phyloP scores from a whole-genome alignment of 1,140 invertebrate genomes.

The Polyergus mexicanus region DNA sequence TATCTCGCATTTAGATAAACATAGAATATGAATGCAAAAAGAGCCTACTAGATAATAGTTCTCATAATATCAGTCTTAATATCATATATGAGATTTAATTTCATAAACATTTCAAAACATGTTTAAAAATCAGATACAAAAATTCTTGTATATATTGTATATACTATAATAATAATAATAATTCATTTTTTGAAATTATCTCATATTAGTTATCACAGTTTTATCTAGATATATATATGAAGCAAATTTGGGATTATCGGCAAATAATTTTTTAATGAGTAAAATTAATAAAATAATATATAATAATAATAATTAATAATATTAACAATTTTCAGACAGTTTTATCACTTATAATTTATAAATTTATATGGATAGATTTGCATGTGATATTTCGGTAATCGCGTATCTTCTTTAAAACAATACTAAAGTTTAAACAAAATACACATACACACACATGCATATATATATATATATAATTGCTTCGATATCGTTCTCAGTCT shows the following conservation, averaged over 20 bases:
- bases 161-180: no score
- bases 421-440: background rate
- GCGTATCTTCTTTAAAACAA: background rate
- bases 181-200: background rate
- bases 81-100: background rate
- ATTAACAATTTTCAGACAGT: background rate
- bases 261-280: background rate
- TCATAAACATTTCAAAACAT: background rate
- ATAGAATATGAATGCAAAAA: no score
- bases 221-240: background rate
- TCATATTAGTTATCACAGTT: constrained; percentile 4
- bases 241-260: background rate
- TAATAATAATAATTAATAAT: background rate
- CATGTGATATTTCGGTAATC: background rate
- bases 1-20: no score
- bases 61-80: background rate
- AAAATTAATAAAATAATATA: background rate
- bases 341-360: background rate
- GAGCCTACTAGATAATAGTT: no score
- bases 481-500: background rate
- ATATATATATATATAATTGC: background rate
- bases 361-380: background rate
- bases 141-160: background rate
- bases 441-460: background rate
- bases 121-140: background rate